Percentiles rank a stretch among this genome's conserved stretches.
Conservation (phyloP, 53 echinoderm and acorn worm genomes). For the Patiria pectinifera region DNA sequence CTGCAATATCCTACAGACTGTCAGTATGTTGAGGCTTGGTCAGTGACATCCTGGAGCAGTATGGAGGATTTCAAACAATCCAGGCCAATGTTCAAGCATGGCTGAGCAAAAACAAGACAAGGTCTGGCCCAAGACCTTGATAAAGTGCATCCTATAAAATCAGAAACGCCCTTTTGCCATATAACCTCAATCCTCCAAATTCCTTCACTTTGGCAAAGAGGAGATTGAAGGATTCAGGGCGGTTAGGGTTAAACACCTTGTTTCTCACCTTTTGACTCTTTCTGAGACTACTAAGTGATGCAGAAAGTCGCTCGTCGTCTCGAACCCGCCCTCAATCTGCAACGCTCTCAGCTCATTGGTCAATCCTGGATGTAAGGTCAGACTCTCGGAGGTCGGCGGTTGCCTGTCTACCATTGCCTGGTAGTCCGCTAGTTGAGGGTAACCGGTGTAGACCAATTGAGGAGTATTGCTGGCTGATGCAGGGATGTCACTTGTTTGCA, state of each 20-base stretch:
- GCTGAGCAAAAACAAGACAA: too few species aligned
- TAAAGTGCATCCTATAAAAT: too few species aligned
- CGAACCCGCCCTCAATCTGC: conserved; percentile 43
- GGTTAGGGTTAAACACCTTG: neutral
- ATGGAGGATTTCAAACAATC: too few species aligned
- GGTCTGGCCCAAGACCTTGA: too few species aligned
- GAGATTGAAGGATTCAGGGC: too few species aligned
- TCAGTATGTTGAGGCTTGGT: too few species aligned
- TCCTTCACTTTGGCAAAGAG: too few species aligned
- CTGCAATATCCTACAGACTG: too few species aligned
- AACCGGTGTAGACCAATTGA: conserved; percentile 27
- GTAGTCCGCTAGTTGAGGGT: neutral
- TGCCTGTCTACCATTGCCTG: conserved; percentile 29
- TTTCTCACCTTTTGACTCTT: conserved; percentile 40
- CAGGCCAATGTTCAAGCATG: too few species aligned
- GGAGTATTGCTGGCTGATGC: neutral
- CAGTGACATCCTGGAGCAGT: too few species aligned
- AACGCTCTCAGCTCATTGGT: conserved; percentile 49
- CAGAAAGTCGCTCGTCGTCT: conserved; percentile 41
- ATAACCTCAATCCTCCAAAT: too few species aligned
- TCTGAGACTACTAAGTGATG: conserved; percentile 46
- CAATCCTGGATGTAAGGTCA: conserved; percentile 40
- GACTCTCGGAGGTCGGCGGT: conserved; percentile 3
- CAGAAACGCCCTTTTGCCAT: too few species aligned
- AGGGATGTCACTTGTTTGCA: conserved; percentile 31